Evolutionary conservation across 2,113 vertebrate species (phyloP), one percentile per base, ranked within the genome.

Genomic region (Shinisaurus crocodilurus): DNA sequence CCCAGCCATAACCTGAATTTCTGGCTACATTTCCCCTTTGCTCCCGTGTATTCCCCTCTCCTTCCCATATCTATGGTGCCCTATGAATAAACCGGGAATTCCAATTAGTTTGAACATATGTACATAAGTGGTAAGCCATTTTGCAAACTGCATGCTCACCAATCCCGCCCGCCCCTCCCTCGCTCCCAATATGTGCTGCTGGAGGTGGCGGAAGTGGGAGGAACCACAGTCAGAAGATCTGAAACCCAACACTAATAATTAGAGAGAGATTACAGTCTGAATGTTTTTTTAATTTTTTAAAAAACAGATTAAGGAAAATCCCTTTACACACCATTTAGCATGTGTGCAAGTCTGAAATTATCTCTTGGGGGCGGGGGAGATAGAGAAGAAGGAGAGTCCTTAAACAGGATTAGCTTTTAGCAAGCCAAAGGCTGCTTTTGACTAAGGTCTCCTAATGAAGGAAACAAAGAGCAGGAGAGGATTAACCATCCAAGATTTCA

Each of bases 381-480:
- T 6, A 60, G 2, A 82, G 9, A 87, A 43, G 16, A 18, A 81
- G 65, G 60, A 63, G 54, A 60, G 12, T 5, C 57, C 43, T 77
- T 89, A 76, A 76, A 89, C 25, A n/a, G 70, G 72, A 89, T 89
- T 84, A 63, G 70, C n/a, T n/a, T n/a, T 89, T 77, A 89, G 32
- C 74, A 76, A 76, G 72, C 29, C 7, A 63, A 65, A 85, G 40
- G 54, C 54, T 76, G 54, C 88, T 84, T n/a, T 89, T n/a, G 82
- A 27, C 12, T 65, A 57, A 63, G 74, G 82, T 76, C 70, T 83
- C 23, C 88, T 65, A 63, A 76, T 45, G 50, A 85, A 85, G 57
- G 88, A 89, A 83, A 60, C 12, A 60, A 45, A 43, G n/a, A 75
- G 48, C 15, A 23, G 29, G 48, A 74, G 69, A 82, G 50, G 50